Base-by-base conservation (phyloP, 2,113 vertebrate genomes). In the Leiothrix lutea region DNA sequence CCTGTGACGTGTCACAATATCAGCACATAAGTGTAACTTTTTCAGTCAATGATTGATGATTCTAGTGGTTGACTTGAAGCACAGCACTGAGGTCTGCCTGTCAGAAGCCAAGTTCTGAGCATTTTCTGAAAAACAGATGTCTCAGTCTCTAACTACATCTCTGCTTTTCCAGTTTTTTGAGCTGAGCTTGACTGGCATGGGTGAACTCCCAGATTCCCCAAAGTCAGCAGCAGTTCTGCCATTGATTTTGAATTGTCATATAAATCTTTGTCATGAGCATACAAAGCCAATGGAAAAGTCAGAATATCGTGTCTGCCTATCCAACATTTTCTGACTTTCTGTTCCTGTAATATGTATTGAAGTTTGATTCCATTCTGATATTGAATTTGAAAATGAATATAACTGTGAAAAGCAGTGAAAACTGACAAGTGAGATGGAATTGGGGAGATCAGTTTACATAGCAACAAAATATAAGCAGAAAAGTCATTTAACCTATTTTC, bases 181-280 rank as follows among this genome's bases (percentile, higher is more conserved):
- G 28, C 28, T 57, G 42, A 77, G 56, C 20, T 90, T 92, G 74
- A 88, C 45, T 66, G 56, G 31, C 53, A 65, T 6, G 3, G 31
- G 31, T 89, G 62, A 95, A 58, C 35, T 92, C 61, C n/a, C 74
- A 85, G 35, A 42, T 24, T 75, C 58, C n/a, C 35, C 58, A 58
- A 54, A 80, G 81, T 65, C 74, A 93, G 74, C 2, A 3, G 42
- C 21, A 94, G 31, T 61, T 86, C 75, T 90, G 58, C 66, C 62
- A n/a, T 77, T 95, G 74, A 86, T 90, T 95, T 92, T 50, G 88
- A 77, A 85, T 90, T 90, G 81, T 58, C 53, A 28, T 85, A 85
- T 87, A 90, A 85, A 82, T 89, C 54, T 72, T 85, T 75, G 40
- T 65, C 42, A 35, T 17, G 44, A 89, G 13, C 26, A 40, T 58